Conservation (phyloP, 2,888 invertebrate genomes). For the Cosmopolites sordidus region DNA sequence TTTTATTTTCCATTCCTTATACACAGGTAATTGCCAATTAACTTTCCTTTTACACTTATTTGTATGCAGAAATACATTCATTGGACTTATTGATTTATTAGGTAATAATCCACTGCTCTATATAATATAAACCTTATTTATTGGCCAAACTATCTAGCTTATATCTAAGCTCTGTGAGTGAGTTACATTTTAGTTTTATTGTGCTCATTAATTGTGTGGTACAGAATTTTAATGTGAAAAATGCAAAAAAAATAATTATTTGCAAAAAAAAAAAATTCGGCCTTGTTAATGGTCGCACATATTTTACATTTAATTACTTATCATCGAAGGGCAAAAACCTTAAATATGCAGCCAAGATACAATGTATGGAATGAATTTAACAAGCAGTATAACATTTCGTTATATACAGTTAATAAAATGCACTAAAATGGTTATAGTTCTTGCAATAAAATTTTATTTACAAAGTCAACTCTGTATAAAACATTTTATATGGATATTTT, state of each 20-base stretch:
- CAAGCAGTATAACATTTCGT: background rate
- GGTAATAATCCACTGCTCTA: slow-evolving; percentile 34
- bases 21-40: slow-evolving; percentile 35
- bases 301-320: no score
- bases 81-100: slow-evolving; percentile 37
- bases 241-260: background rate
- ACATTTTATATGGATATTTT: background rate
- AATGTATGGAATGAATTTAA: background rate
- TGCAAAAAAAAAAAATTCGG: background rate
- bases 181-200: slow-evolving; percentile 14
- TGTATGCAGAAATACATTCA: slow-evolving; percentile 34
- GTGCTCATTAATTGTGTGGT: slow-evolving; percentile 9
- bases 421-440: background rate
- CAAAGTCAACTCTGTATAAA: background rate
- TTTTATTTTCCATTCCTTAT: slow-evolving; percentile 29
- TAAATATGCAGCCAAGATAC: no score
- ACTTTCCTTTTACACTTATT: slow-evolving; percentile 34
- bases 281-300: no score
- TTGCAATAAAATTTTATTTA: background rate
- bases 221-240: slow-evolving; percentile 5
- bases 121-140: slow-evolving; percentile 33
- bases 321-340: no score
- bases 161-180: slow-evolving; percentile 12
- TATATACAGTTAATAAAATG: background rate
- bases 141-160: slow-evolving; percentile 22